Conservation (phyloP, 2,113 vertebrate genomes). For the Pachycephala philippinensis region DNA sequence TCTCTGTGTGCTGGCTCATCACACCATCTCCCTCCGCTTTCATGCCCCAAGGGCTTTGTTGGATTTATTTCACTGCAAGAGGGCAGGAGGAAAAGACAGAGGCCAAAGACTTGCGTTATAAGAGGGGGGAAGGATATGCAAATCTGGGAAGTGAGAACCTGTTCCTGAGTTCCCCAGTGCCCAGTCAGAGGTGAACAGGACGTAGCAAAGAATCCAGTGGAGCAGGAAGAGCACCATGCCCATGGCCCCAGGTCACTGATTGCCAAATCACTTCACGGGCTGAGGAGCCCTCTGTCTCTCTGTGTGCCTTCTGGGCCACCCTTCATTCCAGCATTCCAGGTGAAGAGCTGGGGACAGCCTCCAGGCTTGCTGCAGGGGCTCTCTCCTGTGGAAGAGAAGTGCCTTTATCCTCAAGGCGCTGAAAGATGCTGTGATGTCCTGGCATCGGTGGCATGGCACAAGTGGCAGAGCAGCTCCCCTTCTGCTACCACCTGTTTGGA, state of each 20-base stretch:
- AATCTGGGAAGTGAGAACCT: not conserved
- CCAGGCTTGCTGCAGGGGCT: not conserved
- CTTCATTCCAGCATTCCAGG: not conserved
- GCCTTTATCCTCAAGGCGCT: not conserved
- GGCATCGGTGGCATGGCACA: not conserved
- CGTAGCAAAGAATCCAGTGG: not conserved
- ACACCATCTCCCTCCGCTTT: not conserved
- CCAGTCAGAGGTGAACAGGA: not conserved
- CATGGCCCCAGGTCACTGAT: not conserved
- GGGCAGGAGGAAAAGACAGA: not conserved
- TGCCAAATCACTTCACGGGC: not conserved
- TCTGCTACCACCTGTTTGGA: not conserved
- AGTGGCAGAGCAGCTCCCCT: not conserved
- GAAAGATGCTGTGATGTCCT: not conserved
- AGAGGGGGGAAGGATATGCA: not conserved
- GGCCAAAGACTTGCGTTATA: not conserved
- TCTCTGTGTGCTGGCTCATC: not conserved
- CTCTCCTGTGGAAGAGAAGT: not conserved
- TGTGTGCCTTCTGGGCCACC: not conserved
- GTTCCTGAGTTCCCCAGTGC: not conserved
- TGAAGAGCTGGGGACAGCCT: not conserved
- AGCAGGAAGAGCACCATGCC: not conserved
- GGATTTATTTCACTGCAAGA: not conserved
- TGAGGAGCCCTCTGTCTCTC: not conserved
- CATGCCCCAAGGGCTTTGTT: not conserved